Percentiles rank a stretch among this genome's conserved stretches.
Evolutionary conservation across 2,797 vertebrate genomes (phyloP).

Genomic region (Stomatorhinus walkeri): DNA sequence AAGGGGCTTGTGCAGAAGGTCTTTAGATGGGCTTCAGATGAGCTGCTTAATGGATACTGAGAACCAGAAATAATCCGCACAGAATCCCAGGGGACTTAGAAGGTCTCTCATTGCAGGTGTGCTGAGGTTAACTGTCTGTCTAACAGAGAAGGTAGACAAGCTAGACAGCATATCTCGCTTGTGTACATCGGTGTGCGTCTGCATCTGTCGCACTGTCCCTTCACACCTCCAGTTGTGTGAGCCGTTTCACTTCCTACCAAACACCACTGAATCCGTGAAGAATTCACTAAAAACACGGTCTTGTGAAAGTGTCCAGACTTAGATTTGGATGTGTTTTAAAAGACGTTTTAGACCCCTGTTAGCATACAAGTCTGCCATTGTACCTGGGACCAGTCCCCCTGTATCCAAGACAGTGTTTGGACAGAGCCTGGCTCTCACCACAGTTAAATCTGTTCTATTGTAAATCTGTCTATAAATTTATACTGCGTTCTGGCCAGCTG

Average conservation of each 20-base stretch:
- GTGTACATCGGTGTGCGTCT: neutral
- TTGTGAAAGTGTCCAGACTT: neutral
- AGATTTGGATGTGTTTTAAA: too few species aligned
- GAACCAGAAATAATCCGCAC: neutral
- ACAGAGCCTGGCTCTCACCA: neutral
- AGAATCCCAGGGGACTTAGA: neutral
- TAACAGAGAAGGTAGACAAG: neutral
- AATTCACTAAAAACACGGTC: neutral
- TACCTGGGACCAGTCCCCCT: neutral
- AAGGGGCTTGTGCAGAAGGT: neutral
- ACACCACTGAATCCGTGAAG: neutral
- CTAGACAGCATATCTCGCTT: neutral
- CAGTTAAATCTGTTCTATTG: neutral
- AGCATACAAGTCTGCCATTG: neutral
- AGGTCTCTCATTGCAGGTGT: neutral
- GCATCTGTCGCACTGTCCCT: neutral
- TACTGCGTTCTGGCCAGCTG: neutral
- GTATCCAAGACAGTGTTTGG: neutral
- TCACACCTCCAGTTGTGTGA: neutral
- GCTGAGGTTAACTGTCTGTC: neutral
- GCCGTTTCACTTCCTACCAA: neutral
- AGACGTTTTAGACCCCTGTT: neutral
- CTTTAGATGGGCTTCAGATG: neutral
- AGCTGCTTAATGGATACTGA: neutral
- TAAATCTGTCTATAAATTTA: constrained; percentile 1